A percentile compares a stretch with the other conserved stretches of the same genome.
Evolutionary conservation across 2,113 vertebrate species (phyloP).

Genomic region (Hypanus sabinus): DNA sequence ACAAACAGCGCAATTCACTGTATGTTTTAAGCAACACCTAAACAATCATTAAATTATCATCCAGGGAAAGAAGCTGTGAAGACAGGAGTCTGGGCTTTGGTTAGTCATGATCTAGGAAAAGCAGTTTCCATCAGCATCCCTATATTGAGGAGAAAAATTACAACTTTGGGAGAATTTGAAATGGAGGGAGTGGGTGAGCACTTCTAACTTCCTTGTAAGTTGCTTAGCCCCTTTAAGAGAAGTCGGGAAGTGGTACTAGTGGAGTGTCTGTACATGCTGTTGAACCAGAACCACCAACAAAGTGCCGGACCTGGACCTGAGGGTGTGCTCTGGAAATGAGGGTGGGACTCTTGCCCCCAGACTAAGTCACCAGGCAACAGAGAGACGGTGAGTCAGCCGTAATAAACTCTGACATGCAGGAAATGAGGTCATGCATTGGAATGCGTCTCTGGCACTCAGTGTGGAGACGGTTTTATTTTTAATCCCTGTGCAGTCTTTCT

Average conservation of each 20-base stretch:
- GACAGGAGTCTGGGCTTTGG: not conserved
- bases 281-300: not conserved
- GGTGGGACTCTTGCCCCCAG: slow-evolving; percentile 29
- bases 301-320: not conserved
- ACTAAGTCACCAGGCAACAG: slow-evolving; percentile 16
- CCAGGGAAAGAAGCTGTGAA: not conserved
- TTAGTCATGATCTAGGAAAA: not conserved
- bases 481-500: slow-evolving; percentile 6
- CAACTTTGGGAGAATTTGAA: not conserved
- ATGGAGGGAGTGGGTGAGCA: not conserved
- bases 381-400: slow-evolving; percentile 20
- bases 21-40: too few relatives aligned
- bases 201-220: not conserved
- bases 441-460: slow-evolving; percentile 14
- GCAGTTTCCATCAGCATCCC: not conserved
- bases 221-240: not conserved
- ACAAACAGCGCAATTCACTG: too few relatives aligned
- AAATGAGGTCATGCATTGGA: slow-evolving; percentile 27
- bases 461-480: slow-evolving; percentile 28
- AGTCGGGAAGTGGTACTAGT: not conserved
- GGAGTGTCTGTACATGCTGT: not conserved
- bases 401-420: slow-evolving; percentile 23
- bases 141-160: not conserved
- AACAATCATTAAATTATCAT: too few relatives aligned
- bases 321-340: not conserved